Conservation (phyloP, 1,140 invertebrate genomes). For the Mylabris phalerata region DNA sequence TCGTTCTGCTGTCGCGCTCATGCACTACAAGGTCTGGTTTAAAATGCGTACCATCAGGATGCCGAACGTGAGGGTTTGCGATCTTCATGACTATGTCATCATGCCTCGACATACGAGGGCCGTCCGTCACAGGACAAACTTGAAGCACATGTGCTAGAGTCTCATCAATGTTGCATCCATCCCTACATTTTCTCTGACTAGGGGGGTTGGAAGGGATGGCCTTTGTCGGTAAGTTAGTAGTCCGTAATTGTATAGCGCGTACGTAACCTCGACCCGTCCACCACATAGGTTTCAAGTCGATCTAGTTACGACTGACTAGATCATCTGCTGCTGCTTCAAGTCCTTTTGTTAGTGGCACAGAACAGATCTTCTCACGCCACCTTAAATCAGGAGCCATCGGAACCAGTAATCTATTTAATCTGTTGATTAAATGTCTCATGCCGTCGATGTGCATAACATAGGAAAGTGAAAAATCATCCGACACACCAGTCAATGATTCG, state of each 20-base stretch:
- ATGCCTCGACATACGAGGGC: neutral
- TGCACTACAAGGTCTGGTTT: too few species aligned
- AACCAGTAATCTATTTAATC: too few species aligned
- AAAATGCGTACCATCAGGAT: too few species aligned
- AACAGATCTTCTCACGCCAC: too few species aligned
- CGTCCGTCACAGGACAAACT: constrained; percentile 6
- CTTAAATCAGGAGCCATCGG: too few species aligned
- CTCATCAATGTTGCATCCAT: neutral
- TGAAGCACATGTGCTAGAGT: constrained; percentile 7
- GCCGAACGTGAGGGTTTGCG: too few species aligned
- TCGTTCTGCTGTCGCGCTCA: too few species aligned
- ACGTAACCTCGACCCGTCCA: constrained; percentile 15
- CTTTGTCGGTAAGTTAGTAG: neutral
- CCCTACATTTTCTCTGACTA: constrained; percentile 1
- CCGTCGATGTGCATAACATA: too few species aligned
- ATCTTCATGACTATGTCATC: neutral
- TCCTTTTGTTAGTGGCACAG: neutral
- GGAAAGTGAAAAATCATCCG: too few species aligned
- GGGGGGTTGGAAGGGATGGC: constrained; percentile 3
- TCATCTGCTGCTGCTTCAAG: neutral
- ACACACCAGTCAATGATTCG: too few species aligned
- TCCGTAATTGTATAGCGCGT: constrained; percentile 9
- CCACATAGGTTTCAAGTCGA: neutral
- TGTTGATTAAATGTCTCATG: too few species aligned
- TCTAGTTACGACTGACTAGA: constrained; percentile 1